Base-by-base conservation (phyloP, 2,888 invertebrate species). In the Alloplasta piceator region DNA sequence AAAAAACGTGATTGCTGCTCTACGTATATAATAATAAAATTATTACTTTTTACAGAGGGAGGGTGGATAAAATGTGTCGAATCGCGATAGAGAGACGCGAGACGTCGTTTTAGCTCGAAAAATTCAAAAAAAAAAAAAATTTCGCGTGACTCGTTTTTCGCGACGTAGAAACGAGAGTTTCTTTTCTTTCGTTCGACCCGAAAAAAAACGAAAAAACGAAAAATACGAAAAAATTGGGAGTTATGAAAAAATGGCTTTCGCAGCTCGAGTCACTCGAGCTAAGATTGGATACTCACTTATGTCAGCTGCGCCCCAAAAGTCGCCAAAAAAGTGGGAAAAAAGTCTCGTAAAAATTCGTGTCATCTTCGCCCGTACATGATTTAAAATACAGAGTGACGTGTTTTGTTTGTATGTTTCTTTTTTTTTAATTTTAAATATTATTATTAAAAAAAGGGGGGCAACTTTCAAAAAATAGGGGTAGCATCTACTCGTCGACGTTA, bases 271-370 rank as follows among this genome's bases (percentile, higher is more conserved):
- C 68, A 80, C 80, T 83, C 87, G 88, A 89, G 88, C 88, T 89
- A 88, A 87, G 75, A 83, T 80, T 87, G 82, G 87, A 92, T 92
- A 92, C 92, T 92, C 92, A 92, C 92, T 90, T 90, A 87, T 88
- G 83, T 86, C 88, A 87, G 87, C 91, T 90, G 91, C 89, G 91
- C 91, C 91, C 89, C 91, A 89, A 89, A 91, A 91, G 92, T 92
- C 91, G 92, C 92, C 92, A 92, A 92, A 92, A 92, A 92, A 91
- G 90, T 91, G 88, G 91, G 89, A 91, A 91, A 92, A 87, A 90
- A 89, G 86, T 87, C 87, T 90, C 89, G 90, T 92, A 91, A 92
- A 92, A 92, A 91, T 90, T 90, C 89, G 89, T 91, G 90, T 91
- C 89, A 90, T 90, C 84, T 90, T 90, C 90, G 87, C 89, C 89